Percentiles rank a stretch among this genome's conserved stretches.
These are phyloP conservation scores for Danionella cerebrum DNA, from an alignment of 2,113 vertebrate species.

Conservation along the genomic window DNA sequence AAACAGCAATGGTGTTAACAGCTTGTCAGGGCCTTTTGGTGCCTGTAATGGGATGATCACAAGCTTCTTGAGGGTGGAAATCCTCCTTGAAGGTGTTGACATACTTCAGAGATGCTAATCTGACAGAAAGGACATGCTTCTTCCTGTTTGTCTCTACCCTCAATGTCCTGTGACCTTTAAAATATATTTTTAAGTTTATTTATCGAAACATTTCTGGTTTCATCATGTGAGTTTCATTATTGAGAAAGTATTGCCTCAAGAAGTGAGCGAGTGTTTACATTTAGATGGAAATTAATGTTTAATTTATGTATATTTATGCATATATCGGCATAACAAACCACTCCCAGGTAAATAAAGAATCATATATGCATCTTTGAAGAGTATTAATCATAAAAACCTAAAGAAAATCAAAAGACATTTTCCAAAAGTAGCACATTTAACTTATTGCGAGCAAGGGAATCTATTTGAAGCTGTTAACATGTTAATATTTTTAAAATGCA, in stretches of 20 bases:
- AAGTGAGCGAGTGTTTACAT: too few relatives aligned
- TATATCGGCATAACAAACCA: too few relatives aligned
- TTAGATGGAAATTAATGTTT: too few relatives aligned
- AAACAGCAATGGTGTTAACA: constrained; percentile 49
- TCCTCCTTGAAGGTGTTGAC: constrained; percentile 51
- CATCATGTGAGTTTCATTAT: too few relatives aligned
- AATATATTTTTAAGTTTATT: too few relatives aligned
- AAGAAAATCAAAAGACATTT: neutral
- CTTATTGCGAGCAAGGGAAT: neutral
- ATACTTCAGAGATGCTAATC: constrained; percentile 42
- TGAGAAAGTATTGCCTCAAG: too few relatives aligned
- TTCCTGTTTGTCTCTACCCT: neutral
- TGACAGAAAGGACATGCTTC: constrained; percentile 47
- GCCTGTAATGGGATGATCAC: constrained; percentile 56
- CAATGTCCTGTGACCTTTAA: neutral
- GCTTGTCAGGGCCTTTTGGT: constrained; percentile 61
- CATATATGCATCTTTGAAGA: too few relatives aligned
- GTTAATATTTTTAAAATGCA: neutral
- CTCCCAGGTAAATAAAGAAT: too few relatives aligned
- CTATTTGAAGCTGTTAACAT: neutral
- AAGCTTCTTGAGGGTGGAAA: constrained; percentile 59
- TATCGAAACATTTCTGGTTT: too few relatives aligned
- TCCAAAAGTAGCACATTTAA: neutral
- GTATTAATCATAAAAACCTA: neutral
- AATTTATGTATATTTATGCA: neutral